Percentiles rank a stretch among this genome's conserved stretches.
Conservation (phyloP, 2,797 vertebrate species). For the Danio jaintianensis region DNA sequence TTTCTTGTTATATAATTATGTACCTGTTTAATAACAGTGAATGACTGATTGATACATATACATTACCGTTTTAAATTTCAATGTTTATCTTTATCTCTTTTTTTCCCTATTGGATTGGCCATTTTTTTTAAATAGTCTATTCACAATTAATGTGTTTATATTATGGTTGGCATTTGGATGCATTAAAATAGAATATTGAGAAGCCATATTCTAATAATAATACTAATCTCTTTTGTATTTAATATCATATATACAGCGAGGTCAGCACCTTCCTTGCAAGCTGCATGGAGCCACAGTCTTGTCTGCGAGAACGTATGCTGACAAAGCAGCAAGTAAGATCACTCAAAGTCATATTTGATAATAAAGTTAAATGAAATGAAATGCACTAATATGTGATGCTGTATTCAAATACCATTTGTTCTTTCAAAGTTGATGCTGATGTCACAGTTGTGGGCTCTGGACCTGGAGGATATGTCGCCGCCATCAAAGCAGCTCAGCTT, state of each 20-base stretch:
- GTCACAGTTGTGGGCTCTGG: constrained; percentile 96
- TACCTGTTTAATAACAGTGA: neutral
- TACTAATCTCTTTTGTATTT: neutral
- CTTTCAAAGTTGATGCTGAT: constrained; percentile 89
- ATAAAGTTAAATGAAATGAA: neutral
- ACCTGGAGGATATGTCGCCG: constrained; percentile 96
- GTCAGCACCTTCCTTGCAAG: constrained; percentile 84
- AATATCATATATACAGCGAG: constrained; percentile 74
- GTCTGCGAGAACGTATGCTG: constrained; percentile 86
- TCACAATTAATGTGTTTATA: neutral
- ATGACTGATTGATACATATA: too few relatives aligned
- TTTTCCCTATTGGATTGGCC: neutral
- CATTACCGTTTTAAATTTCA: neutral
- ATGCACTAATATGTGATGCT: neutral
- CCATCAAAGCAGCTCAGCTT: constrained; percentile 97
- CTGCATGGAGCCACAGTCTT: constrained; percentile 81
- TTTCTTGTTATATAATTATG: neutral
- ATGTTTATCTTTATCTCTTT: neutral
- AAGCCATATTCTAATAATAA: neutral
- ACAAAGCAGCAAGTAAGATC: constrained; percentile 85
- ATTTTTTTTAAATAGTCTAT: neutral
- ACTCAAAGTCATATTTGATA: neutral
- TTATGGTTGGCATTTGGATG: neutral
- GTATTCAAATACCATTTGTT: neutral
- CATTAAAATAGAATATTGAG: too few relatives aligned